A percentile compares a stretch with the other conserved stretches of the same genome.
These are phyloP conservation scores for Noctuana brunneofusca DNA, from an alignment of 2,888 invertebrate species.

Conservation along the genomic window DNA sequence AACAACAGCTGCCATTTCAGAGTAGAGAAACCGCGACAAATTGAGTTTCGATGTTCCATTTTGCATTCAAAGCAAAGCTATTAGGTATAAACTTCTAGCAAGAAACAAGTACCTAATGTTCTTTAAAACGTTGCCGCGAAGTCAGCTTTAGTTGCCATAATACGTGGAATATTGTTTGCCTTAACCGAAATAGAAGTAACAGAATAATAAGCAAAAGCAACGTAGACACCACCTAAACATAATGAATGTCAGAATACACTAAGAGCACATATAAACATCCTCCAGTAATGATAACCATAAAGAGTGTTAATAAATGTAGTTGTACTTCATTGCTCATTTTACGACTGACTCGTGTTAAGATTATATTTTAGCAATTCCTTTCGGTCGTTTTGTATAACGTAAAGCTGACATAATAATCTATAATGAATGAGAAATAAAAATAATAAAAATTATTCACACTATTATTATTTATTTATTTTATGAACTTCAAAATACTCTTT, in stretches of 20 bases:
- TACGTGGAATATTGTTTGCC: conserved; percentile 7
- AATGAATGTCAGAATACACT: conserved; percentile 17
- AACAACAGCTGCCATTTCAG: not conserved
- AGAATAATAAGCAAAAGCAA: conserved; percentile 13
- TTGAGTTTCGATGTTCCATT: conserved; percentile 6
- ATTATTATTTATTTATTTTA: too few relatives aligned
- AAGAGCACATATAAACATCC: conserved; percentile 13
- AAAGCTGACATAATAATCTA: not conserved
- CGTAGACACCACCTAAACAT: conserved; percentile 1
- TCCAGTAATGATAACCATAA: conserved; percentile 16
- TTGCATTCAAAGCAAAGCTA: conserved; percentile 5
- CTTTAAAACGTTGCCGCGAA: not conserved
- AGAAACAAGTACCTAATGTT: not conserved
- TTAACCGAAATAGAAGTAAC: conserved; percentile 22
- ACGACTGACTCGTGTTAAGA: conserved; percentile 16
- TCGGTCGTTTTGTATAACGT: not conserved
- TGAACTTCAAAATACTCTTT: too few relatives aligned
- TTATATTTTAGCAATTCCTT: conserved; percentile 12
- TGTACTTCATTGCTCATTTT: conserved; percentile 20
- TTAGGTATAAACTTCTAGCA: not conserved
- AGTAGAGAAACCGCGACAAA: conserved; percentile 2
- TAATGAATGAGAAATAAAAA: not conserved
- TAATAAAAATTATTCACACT: too few relatives aligned
- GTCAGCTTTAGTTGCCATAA: not conserved
- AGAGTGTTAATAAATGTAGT: conserved; percentile 23